phyloP scores from a whole-genome alignment of 2,113 vertebrate species.

The Corvus cornix region DNA sequence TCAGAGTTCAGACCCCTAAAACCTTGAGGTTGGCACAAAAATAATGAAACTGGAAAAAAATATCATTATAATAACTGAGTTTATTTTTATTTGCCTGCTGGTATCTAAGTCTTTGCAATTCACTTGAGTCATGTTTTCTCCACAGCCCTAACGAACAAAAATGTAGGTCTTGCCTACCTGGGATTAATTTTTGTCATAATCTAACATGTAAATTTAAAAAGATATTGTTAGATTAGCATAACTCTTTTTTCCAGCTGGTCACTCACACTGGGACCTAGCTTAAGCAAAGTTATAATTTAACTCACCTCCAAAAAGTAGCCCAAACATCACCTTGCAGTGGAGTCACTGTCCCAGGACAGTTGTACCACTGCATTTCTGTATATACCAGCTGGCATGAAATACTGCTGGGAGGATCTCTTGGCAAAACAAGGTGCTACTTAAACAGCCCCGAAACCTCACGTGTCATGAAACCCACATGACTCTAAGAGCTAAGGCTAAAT shows the following conservation, averaged over 20 bases:
- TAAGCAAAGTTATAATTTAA: neutral
- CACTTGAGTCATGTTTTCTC: conserved; percentile 2
- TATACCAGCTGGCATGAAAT: neutral
- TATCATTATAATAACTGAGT: neutral
- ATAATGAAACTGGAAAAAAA: neutral
- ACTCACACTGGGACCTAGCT: neutral
- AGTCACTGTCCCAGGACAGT: neutral
- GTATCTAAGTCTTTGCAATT: conserved; percentile 15
- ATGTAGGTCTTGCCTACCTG: conserved; percentile 54
- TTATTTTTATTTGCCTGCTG: conserved; percentile 62
- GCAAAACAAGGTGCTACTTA: neutral
- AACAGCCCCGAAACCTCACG: neutral
- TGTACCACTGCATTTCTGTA: neutral
- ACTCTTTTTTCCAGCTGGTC: neutral
- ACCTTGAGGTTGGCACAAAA: conserved; percentile 21
- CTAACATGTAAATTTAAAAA: neutral
- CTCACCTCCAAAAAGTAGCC: neutral
- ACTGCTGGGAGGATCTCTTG: neutral
- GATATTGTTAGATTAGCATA: neutral
- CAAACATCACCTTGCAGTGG: neutral
- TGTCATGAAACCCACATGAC: neutral
- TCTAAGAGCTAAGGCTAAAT: neutral
- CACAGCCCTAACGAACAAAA: neutral
- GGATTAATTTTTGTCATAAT: neutral
- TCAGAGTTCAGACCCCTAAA: conserved; percentile 28